Conservation (phyloP, 2,113 vertebrate species). For the Haemorhous mexicanus region DNA sequence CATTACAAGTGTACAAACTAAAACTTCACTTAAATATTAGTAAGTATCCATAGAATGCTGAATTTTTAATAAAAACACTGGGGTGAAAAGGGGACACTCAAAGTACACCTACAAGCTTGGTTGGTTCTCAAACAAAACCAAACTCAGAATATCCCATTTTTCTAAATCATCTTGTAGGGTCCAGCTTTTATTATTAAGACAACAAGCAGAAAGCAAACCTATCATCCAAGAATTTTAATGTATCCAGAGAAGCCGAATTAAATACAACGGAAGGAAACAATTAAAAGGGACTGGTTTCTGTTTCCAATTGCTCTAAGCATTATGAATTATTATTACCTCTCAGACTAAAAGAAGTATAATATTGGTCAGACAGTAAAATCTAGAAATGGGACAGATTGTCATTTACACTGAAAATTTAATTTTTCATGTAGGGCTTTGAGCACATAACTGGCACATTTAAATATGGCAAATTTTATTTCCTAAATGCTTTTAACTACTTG, state of each 20-base stretch:
- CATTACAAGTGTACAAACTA: not conserved
- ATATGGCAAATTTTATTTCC: conserved; percentile 41
- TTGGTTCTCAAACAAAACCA: not conserved
- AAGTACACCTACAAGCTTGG: not conserved
- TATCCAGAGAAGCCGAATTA: conserved; percentile 46
- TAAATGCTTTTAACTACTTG: conserved; percentile 61
- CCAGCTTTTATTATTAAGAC: conserved; percentile 28
- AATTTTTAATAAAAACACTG: not conserved
- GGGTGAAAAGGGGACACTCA: not conserved
- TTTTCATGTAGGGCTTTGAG: conserved; percentile 24
- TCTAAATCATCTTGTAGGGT: conserved; percentile 1
- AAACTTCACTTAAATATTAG: not conserved
- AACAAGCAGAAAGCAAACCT: conserved; percentile 38
- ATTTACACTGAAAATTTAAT: conserved; percentile 42
- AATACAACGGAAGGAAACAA: conserved; percentile 69
- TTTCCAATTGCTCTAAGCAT: conserved; percentile 39
- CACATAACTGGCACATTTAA: conserved; percentile 48
- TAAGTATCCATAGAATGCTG: not conserved
- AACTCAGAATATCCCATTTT: not conserved
- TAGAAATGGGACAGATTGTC: not conserved
- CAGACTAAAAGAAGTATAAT: not conserved
- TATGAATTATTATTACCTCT: conserved; percentile 54
- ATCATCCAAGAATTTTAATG: conserved; percentile 50
- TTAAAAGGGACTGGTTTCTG: conserved; percentile 58
- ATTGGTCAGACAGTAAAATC: conserved; percentile 17